These are phyloP conservation scores for Leguminivora glycinivorella DNA, from an alignment of 1,140 invertebrate genomes.

Conservation along the genomic window DNA sequence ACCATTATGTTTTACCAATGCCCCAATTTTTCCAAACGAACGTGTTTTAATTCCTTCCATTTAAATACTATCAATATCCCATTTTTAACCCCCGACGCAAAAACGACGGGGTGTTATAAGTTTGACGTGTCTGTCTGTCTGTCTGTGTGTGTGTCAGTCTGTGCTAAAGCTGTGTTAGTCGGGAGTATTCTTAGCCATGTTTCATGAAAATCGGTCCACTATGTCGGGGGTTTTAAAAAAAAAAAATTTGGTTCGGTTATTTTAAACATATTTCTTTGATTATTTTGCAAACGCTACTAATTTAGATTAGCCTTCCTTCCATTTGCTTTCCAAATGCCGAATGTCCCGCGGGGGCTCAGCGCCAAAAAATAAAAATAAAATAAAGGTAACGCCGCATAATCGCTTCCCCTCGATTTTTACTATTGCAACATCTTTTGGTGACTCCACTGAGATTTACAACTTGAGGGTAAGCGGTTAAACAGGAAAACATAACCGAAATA, in stretches of 20 bases:
- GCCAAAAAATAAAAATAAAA: conserved; percentile 1
- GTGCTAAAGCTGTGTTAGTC: no score
- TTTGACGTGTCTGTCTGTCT: no score
- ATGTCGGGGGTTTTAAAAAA: conserved; percentile 33
- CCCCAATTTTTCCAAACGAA: no score
- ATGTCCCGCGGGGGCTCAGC: conserved; percentile 4
- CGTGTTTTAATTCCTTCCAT: no score
- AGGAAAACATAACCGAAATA: no score
- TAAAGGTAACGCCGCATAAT: conserved; percentile 5
- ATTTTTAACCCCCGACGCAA: no score
- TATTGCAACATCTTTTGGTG: conserved; percentile 1
- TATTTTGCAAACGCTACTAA: conserved; percentile 42
- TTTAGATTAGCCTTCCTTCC: conserved; percentile 26
- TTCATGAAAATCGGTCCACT: not conserved
- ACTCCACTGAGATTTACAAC: not conserved
- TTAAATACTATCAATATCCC: no score
- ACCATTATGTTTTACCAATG: no score
- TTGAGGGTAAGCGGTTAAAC: not conserved
- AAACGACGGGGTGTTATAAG: no score
- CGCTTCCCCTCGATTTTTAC: conserved; percentile 21
- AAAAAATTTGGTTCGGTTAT: conserved; percentile 21
- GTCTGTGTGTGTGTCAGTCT: no score
- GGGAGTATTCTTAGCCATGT: no score
- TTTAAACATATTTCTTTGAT: conserved; percentile 26
- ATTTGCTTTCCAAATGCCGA: conserved; percentile 21